Evolutionary conservation across 2,113 vertebrate species (phyloP).

Genomic region (Pycnonotus jocosus): DNA sequence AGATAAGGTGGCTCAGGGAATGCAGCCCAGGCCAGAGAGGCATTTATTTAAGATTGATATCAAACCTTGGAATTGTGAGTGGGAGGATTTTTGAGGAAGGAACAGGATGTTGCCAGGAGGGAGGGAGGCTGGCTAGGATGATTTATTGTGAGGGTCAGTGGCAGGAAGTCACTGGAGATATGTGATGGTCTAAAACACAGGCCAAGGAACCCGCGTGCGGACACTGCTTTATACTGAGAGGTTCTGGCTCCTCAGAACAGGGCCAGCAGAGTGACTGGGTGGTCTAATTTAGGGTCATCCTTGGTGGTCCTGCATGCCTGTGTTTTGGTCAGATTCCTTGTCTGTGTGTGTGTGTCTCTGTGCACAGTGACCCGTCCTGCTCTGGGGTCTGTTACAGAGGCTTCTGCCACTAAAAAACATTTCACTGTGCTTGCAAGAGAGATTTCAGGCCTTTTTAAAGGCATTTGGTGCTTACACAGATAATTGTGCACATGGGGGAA

Average conservation of each 20-base stretch:
- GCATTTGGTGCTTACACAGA: background rate
- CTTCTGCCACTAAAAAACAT: background rate
- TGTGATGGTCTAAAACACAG: background rate
- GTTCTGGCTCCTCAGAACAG: background rate
- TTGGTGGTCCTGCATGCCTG: conserved; percentile 47
- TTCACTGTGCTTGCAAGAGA: background rate
- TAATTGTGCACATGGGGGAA: background rate
- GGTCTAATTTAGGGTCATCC: conserved; percentile 46
- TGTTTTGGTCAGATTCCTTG: conserved; percentile 4
- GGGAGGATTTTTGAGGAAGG: conserved; percentile 53
- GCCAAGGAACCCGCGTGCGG: conserved; percentile 13
- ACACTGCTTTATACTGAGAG: background rate
- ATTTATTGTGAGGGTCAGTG: conserved; percentile 49
- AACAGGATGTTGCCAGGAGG: conserved; percentile 70
- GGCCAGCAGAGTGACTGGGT: conserved; percentile 27
- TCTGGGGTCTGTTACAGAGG: background rate
- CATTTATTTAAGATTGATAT: conserved; percentile 75
- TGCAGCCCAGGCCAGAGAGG: conserved; percentile 22
- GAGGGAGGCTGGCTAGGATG: conserved; percentile 17
- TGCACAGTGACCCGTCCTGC: background rate
- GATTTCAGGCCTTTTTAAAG: background rate
- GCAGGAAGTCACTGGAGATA: conserved; percentile 56
- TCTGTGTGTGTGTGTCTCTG: background rate
- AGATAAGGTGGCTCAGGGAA: conserved; percentile 66
- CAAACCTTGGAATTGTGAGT: conserved; percentile 58